Percentiles rank a stretch among this genome's conserved stretches.
phyloP scores from a whole-genome alignment of 2,888 invertebrate genomes.

The Dynastes tityus region DNA sequence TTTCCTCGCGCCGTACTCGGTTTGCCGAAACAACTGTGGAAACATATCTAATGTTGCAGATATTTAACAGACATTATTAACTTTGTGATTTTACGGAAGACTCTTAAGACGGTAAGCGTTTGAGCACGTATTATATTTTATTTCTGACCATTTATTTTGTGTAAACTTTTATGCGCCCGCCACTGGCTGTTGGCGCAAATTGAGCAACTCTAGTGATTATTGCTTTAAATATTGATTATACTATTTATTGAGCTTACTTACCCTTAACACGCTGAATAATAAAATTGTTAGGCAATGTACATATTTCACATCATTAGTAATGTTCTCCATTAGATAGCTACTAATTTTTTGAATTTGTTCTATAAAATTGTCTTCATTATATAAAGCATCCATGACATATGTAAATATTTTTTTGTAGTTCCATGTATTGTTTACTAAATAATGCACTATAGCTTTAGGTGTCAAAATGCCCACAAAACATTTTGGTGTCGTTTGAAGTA shows the following conservation, averaged over 20 bases:
- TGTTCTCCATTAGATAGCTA: constrained; percentile 59
- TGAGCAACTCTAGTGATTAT: too few species aligned
- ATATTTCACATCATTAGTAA: constrained; percentile 58
- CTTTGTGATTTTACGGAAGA: too few species aligned
- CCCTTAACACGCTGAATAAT: constrained; percentile 61
- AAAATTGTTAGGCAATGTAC: constrained; percentile 60
- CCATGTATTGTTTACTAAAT: constrained; percentile 59
- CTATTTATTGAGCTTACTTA: constrained; percentile 50
- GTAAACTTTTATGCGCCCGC: too few species aligned
- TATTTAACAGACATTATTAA: too few species aligned
- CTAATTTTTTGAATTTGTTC: constrained; percentile 57
- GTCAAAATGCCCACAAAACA: neutral
- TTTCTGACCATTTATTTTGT: too few species aligned
- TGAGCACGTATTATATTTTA: too few species aligned
- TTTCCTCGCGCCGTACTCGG: too few species aligned
- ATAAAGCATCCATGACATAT: constrained; percentile 61
- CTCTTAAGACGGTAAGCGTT: too few species aligned
- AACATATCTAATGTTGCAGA: too few species aligned
- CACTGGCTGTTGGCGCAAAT: too few species aligned
- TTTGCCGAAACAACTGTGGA: too few species aligned
- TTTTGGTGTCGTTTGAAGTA: constrained; percentile 52
- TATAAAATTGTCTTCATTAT: constrained; percentile 57
- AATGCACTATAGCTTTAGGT: constrained; percentile 51
- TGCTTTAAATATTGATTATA: neutral
- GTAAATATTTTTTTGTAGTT: constrained; percentile 59